These are phyloP conservation scores for Heterochromis multidens DNA, from an alignment of 2,113 vertebrate genomes.

Conservation along the genomic window DNA sequence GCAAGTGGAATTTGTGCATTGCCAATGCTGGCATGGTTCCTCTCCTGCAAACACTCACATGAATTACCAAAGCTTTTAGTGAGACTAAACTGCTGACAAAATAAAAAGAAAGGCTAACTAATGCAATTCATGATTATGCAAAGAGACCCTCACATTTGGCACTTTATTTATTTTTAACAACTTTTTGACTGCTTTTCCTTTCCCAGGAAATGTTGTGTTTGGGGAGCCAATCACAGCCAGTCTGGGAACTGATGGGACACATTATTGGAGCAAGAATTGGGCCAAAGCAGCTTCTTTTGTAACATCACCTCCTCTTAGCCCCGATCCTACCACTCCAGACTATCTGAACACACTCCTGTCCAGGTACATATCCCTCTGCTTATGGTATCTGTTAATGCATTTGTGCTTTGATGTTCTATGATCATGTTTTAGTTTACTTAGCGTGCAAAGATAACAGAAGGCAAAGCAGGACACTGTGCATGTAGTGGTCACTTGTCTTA, in stretches of 20 bases:
- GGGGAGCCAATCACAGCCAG: constrained; percentile 96
- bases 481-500: too few relatives aligned
- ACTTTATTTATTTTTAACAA: not conserved
- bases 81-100: constrained; percentile 15
- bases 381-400: not conserved
- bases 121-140: not conserved
- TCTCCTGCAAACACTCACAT: constrained; percentile 9
- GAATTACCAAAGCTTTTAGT: constrained; percentile 21
- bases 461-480: not conserved
- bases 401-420: too few relatives aligned
- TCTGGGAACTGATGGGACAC: constrained; percentile 93
- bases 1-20: not conserved
- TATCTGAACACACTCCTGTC: constrained; percentile 94
- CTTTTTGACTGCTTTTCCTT: not conserved
- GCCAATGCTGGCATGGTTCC: not conserved
- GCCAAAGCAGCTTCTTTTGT: constrained; percentile 96
- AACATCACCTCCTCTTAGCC: constrained; percentile 93
- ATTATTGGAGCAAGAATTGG: constrained; percentile 99
- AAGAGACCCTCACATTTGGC: not conserved
- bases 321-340: constrained; percentile 95
- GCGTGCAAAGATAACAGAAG: not conserved
- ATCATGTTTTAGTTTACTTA: not conserved
- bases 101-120: not conserved
- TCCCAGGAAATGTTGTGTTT: constrained; percentile 92
- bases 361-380: constrained; percentile 74